Evolutionary conservation across 2,113 vertebrate species (phyloP).

Genomic region (Larimichthys crocea): DNA sequence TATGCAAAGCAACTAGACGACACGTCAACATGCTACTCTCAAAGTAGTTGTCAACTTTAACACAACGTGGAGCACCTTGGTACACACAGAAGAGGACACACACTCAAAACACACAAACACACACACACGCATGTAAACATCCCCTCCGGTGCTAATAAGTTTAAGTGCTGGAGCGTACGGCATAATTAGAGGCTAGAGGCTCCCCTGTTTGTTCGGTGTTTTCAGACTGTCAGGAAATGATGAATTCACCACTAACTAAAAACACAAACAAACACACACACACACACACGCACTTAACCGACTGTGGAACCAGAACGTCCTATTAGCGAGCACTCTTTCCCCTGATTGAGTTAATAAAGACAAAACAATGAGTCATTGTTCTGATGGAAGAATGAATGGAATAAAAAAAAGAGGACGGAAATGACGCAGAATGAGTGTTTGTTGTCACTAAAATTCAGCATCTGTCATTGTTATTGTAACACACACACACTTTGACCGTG

Average conservation of each 20-base stretch:
- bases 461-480: background rate
- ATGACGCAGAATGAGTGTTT: conserved; percentile 26
- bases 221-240: conserved; percentile 69
- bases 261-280: conserved; percentile 46
- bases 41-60: conserved; percentile 15
- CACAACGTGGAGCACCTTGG: conserved; percentile 23
- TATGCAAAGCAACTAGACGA: conserved; percentile 23
- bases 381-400: background rate
- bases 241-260: conserved; percentile 60
- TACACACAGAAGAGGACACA: background rate
- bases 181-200: conserved; percentile 73
- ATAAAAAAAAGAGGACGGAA: background rate
- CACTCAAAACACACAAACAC: conserved; percentile 17
- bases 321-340: conserved; percentile 26
- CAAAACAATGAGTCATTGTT: conserved; percentile 33
- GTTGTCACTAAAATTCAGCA: background rate
- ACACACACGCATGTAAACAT: conserved; percentile 35
- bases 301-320: conserved; percentile 13
- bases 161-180: conserved; percentile 77
- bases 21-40: conserved; percentile 20
- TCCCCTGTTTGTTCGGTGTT: conserved; percentile 70
- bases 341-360: conserved; percentile 29
- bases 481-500: background rate
- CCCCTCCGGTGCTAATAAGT: conserved; percentile 71
- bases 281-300: conserved; percentile 28